Percentiles rank a stretch among this genome's conserved stretches.
phyloP scores from a whole-genome alignment of 2,113 vertebrate genomes.

The Syrrhaptes paradoxus region DNA sequence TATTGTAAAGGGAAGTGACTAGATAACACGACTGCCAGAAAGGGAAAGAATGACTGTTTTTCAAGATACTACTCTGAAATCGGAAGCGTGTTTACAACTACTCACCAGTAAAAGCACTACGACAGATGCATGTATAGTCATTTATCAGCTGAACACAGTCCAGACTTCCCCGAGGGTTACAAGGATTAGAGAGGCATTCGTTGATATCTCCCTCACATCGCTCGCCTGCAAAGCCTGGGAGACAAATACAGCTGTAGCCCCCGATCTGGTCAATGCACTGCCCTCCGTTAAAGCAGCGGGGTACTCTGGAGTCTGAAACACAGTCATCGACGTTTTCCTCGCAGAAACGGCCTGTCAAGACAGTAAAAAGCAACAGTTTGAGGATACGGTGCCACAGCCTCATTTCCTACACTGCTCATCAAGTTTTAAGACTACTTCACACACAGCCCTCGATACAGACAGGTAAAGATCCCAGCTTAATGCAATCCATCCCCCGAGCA shows the following conservation, averaged over 20 bases:
- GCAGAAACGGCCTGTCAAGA: conserved; percentile 81
- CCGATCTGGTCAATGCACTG: conserved; percentile 89
- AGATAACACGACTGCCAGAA: neutral
- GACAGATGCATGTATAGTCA: conserved; percentile 88
- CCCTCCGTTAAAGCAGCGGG: conserved; percentile 87
- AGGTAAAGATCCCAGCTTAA: neutral
- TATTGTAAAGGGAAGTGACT: neutral
- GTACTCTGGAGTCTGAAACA: conserved; percentile 66
- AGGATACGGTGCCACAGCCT: neutral
- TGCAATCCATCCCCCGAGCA: neutral
- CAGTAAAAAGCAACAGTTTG: neutral
- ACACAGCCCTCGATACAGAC: neutral
- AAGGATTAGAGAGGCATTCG: conserved; percentile 89
- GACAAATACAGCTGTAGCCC: conserved; percentile 86
- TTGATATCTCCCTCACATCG: conserved; percentile 94
- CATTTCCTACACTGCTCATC: neutral
- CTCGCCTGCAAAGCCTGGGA: conserved; percentile 87
- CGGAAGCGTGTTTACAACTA: neutral
- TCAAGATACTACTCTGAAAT: neutral
- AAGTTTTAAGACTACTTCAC: neutral
- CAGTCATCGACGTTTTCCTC: conserved; percentile 90
- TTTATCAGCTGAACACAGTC: conserved; percentile 90
- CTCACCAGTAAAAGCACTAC: conserved; percentile 89
- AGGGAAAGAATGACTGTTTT: neutral
- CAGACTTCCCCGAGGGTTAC: conserved; percentile 83